A percentile compares a stretch with the other conserved stretches of the same genome.
Evolutionary conservation across 1,140 invertebrate species (phyloP).

Genomic region (Saccostrea echinata): DNA sequence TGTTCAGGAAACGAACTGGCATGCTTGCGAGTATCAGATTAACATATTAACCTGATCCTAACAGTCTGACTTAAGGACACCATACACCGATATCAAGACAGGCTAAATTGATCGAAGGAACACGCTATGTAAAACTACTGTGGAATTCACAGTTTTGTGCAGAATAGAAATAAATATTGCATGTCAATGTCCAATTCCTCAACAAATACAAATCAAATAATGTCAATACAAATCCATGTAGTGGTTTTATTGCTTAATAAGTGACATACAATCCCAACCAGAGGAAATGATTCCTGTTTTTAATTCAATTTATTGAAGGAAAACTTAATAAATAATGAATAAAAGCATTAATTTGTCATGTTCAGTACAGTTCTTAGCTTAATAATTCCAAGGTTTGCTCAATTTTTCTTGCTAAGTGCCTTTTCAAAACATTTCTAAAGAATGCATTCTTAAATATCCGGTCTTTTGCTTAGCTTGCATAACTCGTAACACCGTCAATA

Average conservation of each 20-base stretch:
- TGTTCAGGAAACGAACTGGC: not conserved
- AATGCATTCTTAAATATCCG: not conserved
- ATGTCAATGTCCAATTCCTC: not conserved
- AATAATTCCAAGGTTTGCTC: not conserved
- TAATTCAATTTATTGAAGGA: not conserved
- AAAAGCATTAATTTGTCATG: not conserved
- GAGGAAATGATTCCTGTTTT: not conserved
- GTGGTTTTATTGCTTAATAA: not conserved
- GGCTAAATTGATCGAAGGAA: not conserved
- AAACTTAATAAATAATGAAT: not conserved
- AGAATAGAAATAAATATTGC: not conserved
- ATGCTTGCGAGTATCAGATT: not conserved
- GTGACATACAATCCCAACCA: not conserved
- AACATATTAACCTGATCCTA: slow-evolving; percentile 2
- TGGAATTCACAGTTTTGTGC: not conserved
- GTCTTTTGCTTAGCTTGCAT: not conserved
- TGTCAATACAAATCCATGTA: not conserved
- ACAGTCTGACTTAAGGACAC: not conserved
- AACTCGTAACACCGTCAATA: not conserved
- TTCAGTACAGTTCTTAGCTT: not conserved
- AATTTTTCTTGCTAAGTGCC: not conserved
- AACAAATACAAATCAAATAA: not conserved
- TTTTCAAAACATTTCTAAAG: not conserved
- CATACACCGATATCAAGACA: not conserved
- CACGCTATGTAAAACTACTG: not conserved